A percentile compares a stretch with the other conserved stretches of the same genome.
Conservation (phyloP, 2,888 invertebrate species). For the Epirrhoe tristata region DNA sequence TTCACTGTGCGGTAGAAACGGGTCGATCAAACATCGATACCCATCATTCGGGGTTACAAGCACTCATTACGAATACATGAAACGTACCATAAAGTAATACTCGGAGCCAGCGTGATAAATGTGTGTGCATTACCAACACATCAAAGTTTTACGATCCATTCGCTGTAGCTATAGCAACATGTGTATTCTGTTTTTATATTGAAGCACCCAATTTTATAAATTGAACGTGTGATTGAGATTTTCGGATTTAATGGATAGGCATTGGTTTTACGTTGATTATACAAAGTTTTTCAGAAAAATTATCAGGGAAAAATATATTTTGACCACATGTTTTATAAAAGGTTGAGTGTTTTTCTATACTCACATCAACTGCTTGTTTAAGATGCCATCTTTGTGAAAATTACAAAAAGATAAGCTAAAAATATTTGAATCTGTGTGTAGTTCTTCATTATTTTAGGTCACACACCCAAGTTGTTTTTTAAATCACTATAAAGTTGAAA, state of each 20-base stretch:
- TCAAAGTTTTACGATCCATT: conserved; percentile 55
- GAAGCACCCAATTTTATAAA: conserved; percentile 55
- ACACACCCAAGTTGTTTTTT: no score
- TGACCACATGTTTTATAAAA: background rate
- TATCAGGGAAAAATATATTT: background rate
- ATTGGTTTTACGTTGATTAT: conserved; percentile 16
- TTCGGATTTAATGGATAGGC: conserved; percentile 24
- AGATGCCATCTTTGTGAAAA: no score
- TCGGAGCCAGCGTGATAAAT: conserved; percentile 52
- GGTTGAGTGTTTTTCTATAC: no score
- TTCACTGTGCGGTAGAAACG: conserved; percentile 26
- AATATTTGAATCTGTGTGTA: no score
- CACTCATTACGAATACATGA: conserved; percentile 35
- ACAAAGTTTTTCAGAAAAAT: conserved; percentile 8
- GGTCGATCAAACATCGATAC: conserved; percentile 39
- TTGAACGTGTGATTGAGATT: conserved; percentile 37
- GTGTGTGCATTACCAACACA: conserved; percentile 55
- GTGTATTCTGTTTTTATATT: conserved; percentile 16
- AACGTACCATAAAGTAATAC: conserved; percentile 42
- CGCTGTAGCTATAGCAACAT: conserved; percentile 39
- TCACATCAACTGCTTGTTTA: no score
- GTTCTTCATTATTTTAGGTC: no score
- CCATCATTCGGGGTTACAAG: conserved; percentile 34
- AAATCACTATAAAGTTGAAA: background rate
- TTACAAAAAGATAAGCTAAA: no score